Conservation (phyloP, 1,140 invertebrate species). For the Pseudoatta argentina region DNA sequence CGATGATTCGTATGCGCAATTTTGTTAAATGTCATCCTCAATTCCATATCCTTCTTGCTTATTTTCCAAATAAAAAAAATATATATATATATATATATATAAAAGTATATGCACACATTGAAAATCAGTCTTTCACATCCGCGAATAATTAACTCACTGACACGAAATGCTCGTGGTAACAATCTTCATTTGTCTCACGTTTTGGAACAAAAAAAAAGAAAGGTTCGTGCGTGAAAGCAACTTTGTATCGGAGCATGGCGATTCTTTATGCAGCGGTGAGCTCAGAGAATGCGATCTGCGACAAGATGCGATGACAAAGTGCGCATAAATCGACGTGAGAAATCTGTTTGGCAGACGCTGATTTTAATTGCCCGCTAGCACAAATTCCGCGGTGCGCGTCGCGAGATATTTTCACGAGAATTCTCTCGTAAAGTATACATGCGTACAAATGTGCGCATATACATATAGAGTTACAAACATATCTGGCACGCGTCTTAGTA, state of each 20-base stretch:
- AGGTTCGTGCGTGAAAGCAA: constrained; percentile 10
- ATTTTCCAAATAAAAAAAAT: neutral
- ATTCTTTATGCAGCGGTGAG: neutral
- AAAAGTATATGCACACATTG: neutral
- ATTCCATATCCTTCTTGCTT: neutral
- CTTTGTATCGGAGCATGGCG: neutral
- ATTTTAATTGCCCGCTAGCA: constrained; percentile 34
- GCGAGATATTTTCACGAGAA: neutral
- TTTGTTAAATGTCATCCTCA: constrained; percentile 16
- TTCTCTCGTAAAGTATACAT: neutral
- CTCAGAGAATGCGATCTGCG: neutral
- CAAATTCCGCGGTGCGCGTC: neutral
- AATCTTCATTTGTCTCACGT: constrained; percentile 8
- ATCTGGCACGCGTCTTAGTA: constrained; percentile 18
- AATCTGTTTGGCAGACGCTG: neutral
- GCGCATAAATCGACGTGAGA: neutral
- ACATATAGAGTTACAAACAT: neutral
- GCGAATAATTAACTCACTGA: constrained; percentile 61
- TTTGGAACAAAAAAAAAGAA: neutral
- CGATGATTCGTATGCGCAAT: neutral
- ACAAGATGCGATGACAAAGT: neutral
- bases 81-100: neutral
- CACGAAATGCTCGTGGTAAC: constrained; percentile 37
- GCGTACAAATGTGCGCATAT: neutral
- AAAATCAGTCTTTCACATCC: neutral